Evolutionary conservation across 2,888 invertebrate genomes (phyloP), one percentile per base, ranked within the genome.

Genomic region (Therioaphis trifolii): DNA sequence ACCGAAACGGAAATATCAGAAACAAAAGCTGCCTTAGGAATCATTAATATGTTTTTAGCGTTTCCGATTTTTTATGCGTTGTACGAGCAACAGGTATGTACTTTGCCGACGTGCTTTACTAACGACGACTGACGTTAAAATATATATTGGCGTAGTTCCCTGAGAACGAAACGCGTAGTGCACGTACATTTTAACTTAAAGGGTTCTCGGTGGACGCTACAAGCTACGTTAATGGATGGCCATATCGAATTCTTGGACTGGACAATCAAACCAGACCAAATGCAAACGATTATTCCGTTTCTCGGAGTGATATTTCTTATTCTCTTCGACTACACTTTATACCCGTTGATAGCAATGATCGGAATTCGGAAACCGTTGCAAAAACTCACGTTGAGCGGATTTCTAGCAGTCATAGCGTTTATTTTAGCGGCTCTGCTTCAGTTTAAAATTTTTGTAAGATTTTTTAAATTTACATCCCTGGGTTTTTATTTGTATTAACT

Each of bases 251-350:
- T 61, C 11, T 90, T 86, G 15, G 90, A 86, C 18, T 94, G 92
- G 89, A 91, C 92, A 0, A 89, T 96, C 21, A 93, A 96, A 87
- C 96, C 99, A 0, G 99, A 99, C 89, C 98, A 99, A 89, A 93
- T 99, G 93, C 97, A 97, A 91, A 94, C 96, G 84, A 89, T 96
- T 3, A 97, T 97, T 89, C 97, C 97, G 0, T 88, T 96, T 5
- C 90, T 97, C 55, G 96, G 97, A 86, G 89, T 98, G 27, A 77
- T 93, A 2, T 93, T 97, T 86, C 97, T 97, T 87, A 97, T 97
- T 0, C 87, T 95, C 0, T 96, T 95, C 87, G 93, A 95, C 88
- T 91, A 92, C 84, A 91, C 90, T 1, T 90, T 98, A 78, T 98
- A 98, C 88, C 97, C 97, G 0, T 88, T 93, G 0, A 89, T 97